These are phyloP conservation scores for Gobiocypris rarus DNA, from an alignment of 2,113 vertebrate species.

Conservation along the genomic window DNA sequence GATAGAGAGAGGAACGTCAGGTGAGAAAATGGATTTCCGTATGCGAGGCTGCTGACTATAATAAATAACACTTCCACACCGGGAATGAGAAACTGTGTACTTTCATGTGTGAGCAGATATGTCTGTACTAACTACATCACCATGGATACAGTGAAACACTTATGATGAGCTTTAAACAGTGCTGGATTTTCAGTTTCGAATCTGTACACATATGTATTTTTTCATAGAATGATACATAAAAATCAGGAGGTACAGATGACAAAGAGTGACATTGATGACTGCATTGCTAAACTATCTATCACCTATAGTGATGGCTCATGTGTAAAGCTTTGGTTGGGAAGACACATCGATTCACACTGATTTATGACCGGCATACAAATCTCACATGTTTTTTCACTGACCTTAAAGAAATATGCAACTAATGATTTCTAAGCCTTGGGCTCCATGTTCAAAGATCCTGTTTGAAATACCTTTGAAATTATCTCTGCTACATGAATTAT, in stretches of 20 bases:
- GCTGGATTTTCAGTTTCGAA: neutral
- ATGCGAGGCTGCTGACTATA: constrained; percentile 47
- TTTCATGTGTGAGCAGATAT: constrained; percentile 42
- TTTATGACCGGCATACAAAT: neutral
- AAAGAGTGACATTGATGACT: neutral
- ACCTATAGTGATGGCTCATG: neutral
- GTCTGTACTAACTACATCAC: constrained; percentile 65
- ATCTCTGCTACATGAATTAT: constrained; percentile 26
- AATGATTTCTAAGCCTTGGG: constrained; percentile 14
- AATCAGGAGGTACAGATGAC: neutral
- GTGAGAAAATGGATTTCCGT: constrained; percentile 66
- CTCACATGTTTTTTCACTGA: neutral
- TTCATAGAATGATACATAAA: no score
- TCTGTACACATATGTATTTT: neutral
- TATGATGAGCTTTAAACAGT: constrained; percentile 39
- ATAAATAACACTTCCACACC: constrained; percentile 48
- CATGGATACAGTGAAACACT: constrained; percentile 72
- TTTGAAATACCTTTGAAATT: neutral
- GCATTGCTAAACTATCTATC: neutral
- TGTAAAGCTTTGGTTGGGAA: neutral
- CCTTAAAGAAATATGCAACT: neutral
- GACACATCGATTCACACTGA: neutral
- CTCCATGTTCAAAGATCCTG: constrained; percentile 22
- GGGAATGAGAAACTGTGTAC: constrained; percentile 43
- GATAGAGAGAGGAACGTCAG: constrained; percentile 54